Evolutionary conservation across 2,797 vertebrate genomes (phyloP), one percentile per base, ranked within the genome.

Genomic region (Paratrypauchen microcephalus): DNA sequence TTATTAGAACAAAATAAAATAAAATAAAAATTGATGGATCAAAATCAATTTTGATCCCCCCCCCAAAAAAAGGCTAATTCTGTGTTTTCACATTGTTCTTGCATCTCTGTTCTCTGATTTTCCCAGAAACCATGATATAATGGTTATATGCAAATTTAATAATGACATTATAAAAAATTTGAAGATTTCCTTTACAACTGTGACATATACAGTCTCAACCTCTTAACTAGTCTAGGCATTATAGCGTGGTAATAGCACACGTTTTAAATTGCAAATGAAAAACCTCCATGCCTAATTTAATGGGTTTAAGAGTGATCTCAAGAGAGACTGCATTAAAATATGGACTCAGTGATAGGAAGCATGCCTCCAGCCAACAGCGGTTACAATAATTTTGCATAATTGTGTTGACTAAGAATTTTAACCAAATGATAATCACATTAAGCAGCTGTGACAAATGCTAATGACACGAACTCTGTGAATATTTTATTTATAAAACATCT

Each of bases 311-410:
- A 13, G 59, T 41, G 21, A 61, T 61, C 59, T 61, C 59, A 18
- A 24, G 61, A 63, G 61, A 63, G 39, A 47, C 16, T n/a, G 36
- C n/a, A 61, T 61, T 61, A 23, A 63, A 45, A 63, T 62, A 39
- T 47, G 61, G 61, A 47, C 61, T 21, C 61, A 26, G 36, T 24
- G 39, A 63, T 63, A 63, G 23, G 21, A 47, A 47, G 15, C 36
- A 16, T 45, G 21, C 61, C 39, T 61, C 59, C 36, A 61, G 39
- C 61, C 61, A 64, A 64, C 21, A 64, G 15, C 5, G 23, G 41
- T 64, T 26, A 64, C 23, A 48, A 64, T 24, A 18, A 64, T 64
- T 48, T 47, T 47, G 62, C 62, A 64, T 64, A 47, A 64, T 64
- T 64, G 21, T 64, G 41, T 64, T 64, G 41, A 64, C 23, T 64